Conservation (phyloP, 2,888 invertebrate species). For the Eupeodes latifasciatus region DNA sequence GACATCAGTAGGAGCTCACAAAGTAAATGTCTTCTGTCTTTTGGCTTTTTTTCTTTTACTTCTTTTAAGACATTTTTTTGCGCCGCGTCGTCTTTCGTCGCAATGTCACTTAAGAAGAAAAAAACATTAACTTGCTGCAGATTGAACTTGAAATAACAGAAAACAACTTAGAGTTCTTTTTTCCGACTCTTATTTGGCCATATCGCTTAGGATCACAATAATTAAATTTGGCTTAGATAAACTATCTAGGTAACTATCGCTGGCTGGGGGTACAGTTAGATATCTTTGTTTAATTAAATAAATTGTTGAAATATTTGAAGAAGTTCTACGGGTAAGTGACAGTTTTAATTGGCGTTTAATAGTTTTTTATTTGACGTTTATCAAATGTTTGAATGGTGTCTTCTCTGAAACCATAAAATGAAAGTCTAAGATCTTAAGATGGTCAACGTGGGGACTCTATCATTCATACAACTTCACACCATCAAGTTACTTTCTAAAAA, state of each 20-base stretch:
- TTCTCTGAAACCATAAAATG: neutral
- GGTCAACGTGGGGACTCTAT: no score
- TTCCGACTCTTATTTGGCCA: conserved; percentile 35
- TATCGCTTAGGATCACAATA: conserved; percentile 48
- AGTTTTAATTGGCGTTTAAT: conserved; percentile 25
- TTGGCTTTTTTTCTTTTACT: neutral
- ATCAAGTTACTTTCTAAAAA: neutral
- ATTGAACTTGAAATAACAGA: conserved; percentile 59
- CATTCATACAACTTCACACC: no score
- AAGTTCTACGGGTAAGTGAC: conserved; percentile 12
- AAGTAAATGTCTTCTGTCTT: conserved; percentile 40
- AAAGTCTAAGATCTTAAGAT: neutral
- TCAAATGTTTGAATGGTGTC: neutral
- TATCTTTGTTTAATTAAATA: conserved; percentile 55
- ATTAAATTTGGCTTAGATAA: conserved; percentile 65
- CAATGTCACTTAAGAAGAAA: conserved; percentile 3
- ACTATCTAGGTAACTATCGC: neutral
- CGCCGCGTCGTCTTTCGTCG: neutral
- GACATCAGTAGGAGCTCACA: neutral
- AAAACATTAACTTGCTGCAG: conserved; percentile 25
- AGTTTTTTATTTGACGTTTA: conserved; percentile 12
- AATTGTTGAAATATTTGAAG: conserved; percentile 57
- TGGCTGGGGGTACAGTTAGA: conserved; percentile 50
- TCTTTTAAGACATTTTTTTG: conserved; percentile 24
- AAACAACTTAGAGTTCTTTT: conserved; percentile 5